These are phyloP conservation scores for Peromyscus melanophrys DNA, from an alignment of 2,797 vertebrate genomes.

Conservation along the genomic window DNA sequence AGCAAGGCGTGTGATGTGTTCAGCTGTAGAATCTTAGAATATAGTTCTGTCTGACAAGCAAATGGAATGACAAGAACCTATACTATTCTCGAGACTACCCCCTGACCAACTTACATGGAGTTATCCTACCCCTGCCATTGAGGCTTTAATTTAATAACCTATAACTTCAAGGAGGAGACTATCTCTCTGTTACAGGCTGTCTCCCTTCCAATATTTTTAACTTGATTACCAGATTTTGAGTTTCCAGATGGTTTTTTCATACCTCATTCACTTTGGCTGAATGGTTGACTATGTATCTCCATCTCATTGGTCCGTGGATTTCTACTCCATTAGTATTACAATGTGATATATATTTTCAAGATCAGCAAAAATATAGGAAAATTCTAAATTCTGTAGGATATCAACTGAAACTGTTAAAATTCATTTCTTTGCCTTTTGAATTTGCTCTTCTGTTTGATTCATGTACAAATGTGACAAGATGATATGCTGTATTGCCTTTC, in stretches of 20 bases:
- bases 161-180: not conserved
- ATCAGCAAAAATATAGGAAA: conserved; percentile 23
- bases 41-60: not conserved
- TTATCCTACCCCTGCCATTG: too few relatives aligned
- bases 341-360: not conserved
- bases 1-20: not conserved
- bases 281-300: not conserved
- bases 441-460: not conserved
- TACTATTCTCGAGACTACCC: not conserved
- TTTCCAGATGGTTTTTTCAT: not conserved
- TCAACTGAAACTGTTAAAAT: not conserved
- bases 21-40: not conserved
- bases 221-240: not conserved
- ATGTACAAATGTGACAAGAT: not conserved
- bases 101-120: not conserved
- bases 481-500: not conserved
- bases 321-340: not conserved
- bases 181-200: too few relatives aligned
- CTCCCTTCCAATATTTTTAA: not conserved
- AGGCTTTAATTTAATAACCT: not conserved
- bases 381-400: not conserved
- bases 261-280: not conserved
- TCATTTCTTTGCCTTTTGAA: conserved; percentile 14
- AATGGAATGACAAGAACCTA: not conserved
- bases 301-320: not conserved